These are phyloP conservation scores for Protophormia terraenovae DNA, from an alignment of 2,888 invertebrate genomes.

Conservation along the genomic window DNA sequence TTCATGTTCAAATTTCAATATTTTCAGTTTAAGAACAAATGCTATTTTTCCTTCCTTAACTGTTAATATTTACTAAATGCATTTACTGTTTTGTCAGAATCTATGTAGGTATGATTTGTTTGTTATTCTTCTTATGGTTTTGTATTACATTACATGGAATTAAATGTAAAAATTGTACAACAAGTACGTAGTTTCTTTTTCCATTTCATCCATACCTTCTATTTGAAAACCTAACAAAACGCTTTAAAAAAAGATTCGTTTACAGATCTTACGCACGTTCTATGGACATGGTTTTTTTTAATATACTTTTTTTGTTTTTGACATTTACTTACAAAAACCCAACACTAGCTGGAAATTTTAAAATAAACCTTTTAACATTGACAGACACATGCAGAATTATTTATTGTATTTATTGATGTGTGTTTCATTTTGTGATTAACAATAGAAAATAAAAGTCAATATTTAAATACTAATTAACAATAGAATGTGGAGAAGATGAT, in stretches of 20 bases:
- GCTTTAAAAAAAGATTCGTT: background rate
- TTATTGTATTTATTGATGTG: constrained; percentile 18
- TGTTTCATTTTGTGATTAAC: constrained; percentile 6
- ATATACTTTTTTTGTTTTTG: background rate
- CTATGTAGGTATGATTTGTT: background rate
- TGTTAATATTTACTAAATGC: background rate
- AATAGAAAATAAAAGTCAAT: constrained; percentile 45
- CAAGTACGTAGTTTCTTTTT: background rate
- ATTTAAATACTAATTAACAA: constrained; percentile 56
- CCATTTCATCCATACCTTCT: background rate
- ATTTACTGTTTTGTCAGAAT: background rate
- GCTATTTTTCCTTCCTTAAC: background rate
- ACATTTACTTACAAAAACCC: background rate
- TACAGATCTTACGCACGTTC: constrained; percentile 30
- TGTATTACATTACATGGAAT: background rate
- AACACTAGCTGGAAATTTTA: background rate
- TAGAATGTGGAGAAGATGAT: constrained; percentile 19
- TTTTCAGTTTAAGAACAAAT: background rate
- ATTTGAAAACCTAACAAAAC: background rate
- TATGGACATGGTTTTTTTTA: constrained; percentile 8
- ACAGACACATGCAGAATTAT: constrained; percentile 5
- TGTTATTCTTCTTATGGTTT: constrained; percentile 10
- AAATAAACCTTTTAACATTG: constrained; percentile 12
- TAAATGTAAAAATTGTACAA: background rate
- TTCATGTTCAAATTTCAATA: background rate